These are phyloP conservation scores for Tachuris rubrigastra DNA, from an alignment of 2,113 vertebrate genomes.

Conservation along the genomic window DNA sequence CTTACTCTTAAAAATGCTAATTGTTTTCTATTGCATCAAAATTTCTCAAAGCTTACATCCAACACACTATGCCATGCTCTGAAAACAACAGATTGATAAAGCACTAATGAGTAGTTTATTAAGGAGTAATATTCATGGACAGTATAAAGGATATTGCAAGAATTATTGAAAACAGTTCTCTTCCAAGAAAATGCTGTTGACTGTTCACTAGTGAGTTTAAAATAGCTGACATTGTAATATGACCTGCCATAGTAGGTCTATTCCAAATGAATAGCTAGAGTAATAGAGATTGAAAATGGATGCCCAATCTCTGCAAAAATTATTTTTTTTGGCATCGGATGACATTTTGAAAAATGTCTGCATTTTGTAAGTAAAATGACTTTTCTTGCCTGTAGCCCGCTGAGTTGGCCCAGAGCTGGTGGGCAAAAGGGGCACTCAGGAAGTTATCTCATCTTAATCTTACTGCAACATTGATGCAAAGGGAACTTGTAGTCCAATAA, in stretches of 20 bases:
- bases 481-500: background rate
- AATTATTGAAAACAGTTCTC: background rate
- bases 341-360: slow-evolving; percentile 46
- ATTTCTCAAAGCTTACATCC: background rate
- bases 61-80: background rate
- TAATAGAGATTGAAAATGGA: slow-evolving; percentile 40
- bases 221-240: slow-evolving; percentile 25
- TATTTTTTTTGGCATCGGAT: background rate
- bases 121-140: background rate
- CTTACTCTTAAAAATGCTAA: background rate
- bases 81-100: background rate
- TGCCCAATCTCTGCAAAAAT: background rate
- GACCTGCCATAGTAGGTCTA: background rate
- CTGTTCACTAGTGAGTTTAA: background rate
- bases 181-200: background rate
- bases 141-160: background rate
- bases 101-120: background rate
- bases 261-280: slow-evolving; percentile 22
- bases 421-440: background rate
- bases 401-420: background rate
- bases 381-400: slow-evolving; percentile 24
- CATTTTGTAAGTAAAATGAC: slow-evolving; percentile 29
- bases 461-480: background rate
- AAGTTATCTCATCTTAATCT: background rate
- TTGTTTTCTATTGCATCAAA: background rate